phyloP scores from a whole-genome alignment of 2,888 invertebrate genomes.

The Chymomyza caudatula region DNA sequence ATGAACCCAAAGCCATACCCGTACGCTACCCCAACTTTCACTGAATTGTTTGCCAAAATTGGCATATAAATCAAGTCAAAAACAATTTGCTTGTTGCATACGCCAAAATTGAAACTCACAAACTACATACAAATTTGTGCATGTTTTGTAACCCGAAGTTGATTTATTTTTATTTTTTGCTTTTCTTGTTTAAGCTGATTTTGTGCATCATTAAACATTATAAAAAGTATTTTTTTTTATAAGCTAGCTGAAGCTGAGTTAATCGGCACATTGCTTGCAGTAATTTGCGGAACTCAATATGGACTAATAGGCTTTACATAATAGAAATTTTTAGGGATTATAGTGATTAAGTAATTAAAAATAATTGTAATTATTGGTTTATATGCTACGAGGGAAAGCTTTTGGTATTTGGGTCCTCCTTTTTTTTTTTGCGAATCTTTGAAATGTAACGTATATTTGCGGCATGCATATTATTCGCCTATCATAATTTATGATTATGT shows the following conservation, averaged over 20 bases:
- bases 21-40: conserved; percentile 48
- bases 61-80: conserved; percentile 2
- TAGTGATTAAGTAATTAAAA: neutral
- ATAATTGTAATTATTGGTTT: neutral
- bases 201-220: neutral
- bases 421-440: no score
- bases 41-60: conserved; percentile 58
- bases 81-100: neutral
- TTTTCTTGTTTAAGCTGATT: neutral
- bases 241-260: no score
- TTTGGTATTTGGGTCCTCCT: no score
- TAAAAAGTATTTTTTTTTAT: neutral
- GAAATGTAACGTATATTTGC: no score
- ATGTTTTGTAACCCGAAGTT: neutral
- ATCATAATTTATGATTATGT: no score
- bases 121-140: neutral
- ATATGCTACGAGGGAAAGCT: no score
- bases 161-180: neutral
- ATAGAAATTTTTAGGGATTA: neutral
- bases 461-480: no score
- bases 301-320: neutral
- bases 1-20: neutral
- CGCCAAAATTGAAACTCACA: neutral
- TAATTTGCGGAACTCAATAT: neutral
- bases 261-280: neutral